Base-by-base conservation (phyloP, 2,888 invertebrate genomes). In the Nemapogon koenigi region DNA sequence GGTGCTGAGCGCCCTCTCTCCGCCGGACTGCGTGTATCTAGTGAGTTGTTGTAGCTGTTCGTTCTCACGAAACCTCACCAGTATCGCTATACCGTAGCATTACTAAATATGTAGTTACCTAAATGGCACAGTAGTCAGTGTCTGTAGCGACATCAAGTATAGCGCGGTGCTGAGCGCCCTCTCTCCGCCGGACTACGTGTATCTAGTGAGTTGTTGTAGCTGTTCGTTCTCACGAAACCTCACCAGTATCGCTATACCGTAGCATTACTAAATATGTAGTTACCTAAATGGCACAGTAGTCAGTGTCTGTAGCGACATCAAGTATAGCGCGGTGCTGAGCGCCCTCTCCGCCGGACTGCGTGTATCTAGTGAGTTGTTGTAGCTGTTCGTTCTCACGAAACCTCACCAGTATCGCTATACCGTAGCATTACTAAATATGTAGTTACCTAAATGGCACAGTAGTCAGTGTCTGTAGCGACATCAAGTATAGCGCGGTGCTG, bases 321-420 rank as follows among this genome's bases (percentile, higher is more conserved):
- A 87, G 55, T 89, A 95, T 15, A 91, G 81, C 10, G 94, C 93
- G 7, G 94, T 95, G 0, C 93, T 86, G 1, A 95, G 90, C 2
- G 92, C 90, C 4, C 22, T 7, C n/a, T n/a, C n/a, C n/a, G n/a
- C n/a, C n/a, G n/a, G n/a, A n/a, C n/a, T n/a, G n/a, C n/a, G n/a
- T n/a, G n/a, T n/a, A n/a, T n/a, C n/a, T n/a, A n/a, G n/a, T n/a
- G n/a, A n/a, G n/a, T n/a, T n/a, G n/a, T n/a, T n/a, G n/a, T n/a
- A n/a, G n/a, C n/a, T n/a, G n/a, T n/a, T n/a, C n/a, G n/a, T n/a
- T n/a, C n/a, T n/a, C n/a, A n/a, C n/a, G n/a, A n/a, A n/a, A n/a
- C n/a, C n/a, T n/a, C n/a, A n/a, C n/a, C n/a, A n/a, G n/a, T n/a
- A n/a, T n/a, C n/a, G n/a, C n/a, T n/a, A n/a, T n/a, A n/a, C n/a